Conservation (phyloP, 2,888 invertebrate genomes). For the Habroteleia sp. region DNA sequence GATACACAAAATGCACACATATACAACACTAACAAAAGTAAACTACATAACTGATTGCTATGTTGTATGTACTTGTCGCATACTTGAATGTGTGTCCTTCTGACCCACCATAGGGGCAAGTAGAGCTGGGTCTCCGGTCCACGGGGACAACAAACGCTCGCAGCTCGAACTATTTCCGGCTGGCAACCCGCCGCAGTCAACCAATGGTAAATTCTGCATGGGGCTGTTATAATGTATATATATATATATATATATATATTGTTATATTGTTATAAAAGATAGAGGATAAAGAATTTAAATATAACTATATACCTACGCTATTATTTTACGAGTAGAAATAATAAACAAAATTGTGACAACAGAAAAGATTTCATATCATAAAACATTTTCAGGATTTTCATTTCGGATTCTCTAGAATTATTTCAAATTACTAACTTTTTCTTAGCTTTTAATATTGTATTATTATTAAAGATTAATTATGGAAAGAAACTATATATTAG, state of each 20-base stretch:
- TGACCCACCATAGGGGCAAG: constrained; percentile 80
- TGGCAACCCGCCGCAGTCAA: constrained; percentile 85
- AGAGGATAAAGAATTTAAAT: constrained; percentile 25
- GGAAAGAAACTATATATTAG: too few relatives aligned
- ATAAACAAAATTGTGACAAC: too few relatives aligned
- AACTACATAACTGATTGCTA: constrained; percentile 54
- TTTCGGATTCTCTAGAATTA: too few relatives aligned
- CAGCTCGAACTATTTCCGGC: constrained; percentile 87
- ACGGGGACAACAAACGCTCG: constrained; percentile 87
- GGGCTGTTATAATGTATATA: constrained; percentile 65
- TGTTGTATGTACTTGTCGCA: constrained; percentile 69
- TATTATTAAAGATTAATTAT: too few relatives aligned
- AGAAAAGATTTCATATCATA: too few relatives aligned
- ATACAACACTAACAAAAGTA: constrained; percentile 43
- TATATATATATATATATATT: too few relatives aligned
- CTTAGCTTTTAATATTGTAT: too few relatives aligned
- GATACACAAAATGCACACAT: constrained; percentile 31
- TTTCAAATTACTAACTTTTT: too few relatives aligned
- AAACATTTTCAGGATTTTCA: constrained; percentile 2
- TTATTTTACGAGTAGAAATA: constrained; percentile 33
- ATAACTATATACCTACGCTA: constrained; percentile 23
- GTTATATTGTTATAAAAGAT: constrained; percentile 39
- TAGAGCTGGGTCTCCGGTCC: constrained; percentile 85
- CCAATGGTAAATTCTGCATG: constrained; percentile 87
- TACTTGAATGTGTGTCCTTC: constrained; percentile 79